phyloP scores from a whole-genome alignment of 2,888 invertebrate genomes.

The Anticlea derivata region DNA sequence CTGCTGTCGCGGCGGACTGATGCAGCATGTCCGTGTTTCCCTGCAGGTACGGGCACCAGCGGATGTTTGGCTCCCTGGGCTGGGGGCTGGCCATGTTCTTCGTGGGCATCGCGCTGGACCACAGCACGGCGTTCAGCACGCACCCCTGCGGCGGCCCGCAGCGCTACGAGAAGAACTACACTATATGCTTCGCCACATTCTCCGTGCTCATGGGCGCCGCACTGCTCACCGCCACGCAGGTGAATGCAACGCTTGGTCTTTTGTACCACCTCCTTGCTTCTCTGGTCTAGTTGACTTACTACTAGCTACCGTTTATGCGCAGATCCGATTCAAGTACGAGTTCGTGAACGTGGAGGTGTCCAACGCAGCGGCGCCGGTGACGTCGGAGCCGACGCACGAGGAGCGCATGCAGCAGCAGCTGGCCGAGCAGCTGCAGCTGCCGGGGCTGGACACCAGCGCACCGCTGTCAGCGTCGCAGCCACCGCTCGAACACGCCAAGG shows the following conservation, averaged over 20 bases:
- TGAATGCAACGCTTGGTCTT: slow-evolving; percentile 46
- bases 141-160: slow-evolving; percentile 96
- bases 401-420: slow-evolving; percentile 93
- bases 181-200: slow-evolving; percentile 99
- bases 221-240: slow-evolving; percentile 95
- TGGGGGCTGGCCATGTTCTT: slow-evolving; percentile 99
- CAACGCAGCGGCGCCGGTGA: slow-evolving; percentile 85
- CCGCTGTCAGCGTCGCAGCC: slow-evolving; percentile 59
- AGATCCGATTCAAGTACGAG: slow-evolving; percentile 88
- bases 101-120: slow-evolving; percentile 97
- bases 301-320: slow-evolving; percentile 7
- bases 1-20: background rate
- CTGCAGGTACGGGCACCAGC: slow-evolving; percentile 94
- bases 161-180: slow-evolving; percentile 97
- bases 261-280: background rate
- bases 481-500: slow-evolving; percentile 56
- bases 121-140: slow-evolving; percentile 97
- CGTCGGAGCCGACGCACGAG: slow-evolving; percentile 84
- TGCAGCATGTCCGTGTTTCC: background rate
- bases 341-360: slow-evolving; percentile 58
- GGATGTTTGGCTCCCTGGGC: slow-evolving; percentile 98
- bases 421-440: slow-evolving; percentile 92
- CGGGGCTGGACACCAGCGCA: slow-evolving; percentile 88
- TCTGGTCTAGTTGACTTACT: background rate
- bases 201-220: slow-evolving; percentile 98